phyloP scores from a whole-genome alignment of 2,113 vertebrate species.

The Neolamprologus caudopunctatus region DNA sequence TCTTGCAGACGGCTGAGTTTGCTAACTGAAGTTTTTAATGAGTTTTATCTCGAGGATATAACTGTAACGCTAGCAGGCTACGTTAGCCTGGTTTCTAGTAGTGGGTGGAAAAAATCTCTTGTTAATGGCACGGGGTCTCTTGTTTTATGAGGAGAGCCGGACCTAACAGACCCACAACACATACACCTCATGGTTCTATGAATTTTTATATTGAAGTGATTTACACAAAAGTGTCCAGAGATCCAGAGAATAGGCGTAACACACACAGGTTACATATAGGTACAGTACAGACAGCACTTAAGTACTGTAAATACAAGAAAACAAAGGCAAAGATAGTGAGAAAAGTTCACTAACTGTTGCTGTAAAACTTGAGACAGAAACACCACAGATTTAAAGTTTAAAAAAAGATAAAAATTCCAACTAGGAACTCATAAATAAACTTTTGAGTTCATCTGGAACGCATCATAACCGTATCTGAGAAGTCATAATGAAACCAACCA shows the following conservation, averaged over 20 bases:
- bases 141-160: background rate
- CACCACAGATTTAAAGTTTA: background rate
- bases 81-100: background rate
- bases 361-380: background rate
- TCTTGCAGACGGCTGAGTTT: background rate
- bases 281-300: background rate
- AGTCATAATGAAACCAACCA: background rate
- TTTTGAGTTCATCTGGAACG: background rate
- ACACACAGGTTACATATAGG: background rate
- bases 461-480: background rate
- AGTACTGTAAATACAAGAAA: background rate
- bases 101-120: background rate
- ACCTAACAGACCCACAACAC: background rate
- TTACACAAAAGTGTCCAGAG: rapidly evolving
- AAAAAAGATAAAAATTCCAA: background rate
- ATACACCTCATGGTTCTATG: background rate
- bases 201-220: background rate
- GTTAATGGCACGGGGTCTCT: background rate
- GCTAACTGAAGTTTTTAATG: background rate
- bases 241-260: background rate
- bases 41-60: background rate
- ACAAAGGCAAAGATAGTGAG: background rate
- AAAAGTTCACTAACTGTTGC: slow-evolving; percentile 16
- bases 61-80: background rate
- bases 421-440: background rate